These are phyloP conservation scores for Spodoptera littoralis DNA, from an alignment of 2,888 invertebrate genomes.

Conservation along the genomic window DNA sequence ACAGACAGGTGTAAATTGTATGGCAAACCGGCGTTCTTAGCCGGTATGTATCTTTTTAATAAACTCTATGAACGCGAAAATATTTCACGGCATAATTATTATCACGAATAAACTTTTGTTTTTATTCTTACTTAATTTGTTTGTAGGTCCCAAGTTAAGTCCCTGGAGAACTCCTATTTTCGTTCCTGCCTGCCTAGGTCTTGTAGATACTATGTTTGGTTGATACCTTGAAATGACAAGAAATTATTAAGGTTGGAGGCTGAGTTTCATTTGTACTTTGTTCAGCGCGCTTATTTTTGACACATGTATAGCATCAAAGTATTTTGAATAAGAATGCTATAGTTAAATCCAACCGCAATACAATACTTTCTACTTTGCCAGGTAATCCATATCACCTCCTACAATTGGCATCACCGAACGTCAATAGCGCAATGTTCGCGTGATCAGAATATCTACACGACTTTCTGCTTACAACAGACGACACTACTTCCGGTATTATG, in stretches of 20 bases:
- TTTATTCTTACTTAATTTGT: constrained; percentile 41
- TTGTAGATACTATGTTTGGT: constrained; percentile 15
- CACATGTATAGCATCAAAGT: too few relatives aligned
- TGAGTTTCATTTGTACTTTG: too few relatives aligned
- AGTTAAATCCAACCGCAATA: constrained; percentile 15
- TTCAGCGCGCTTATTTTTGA: too few relatives aligned
- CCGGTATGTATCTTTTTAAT: constrained; percentile 44
- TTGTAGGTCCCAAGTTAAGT: constrained; percentile 28
- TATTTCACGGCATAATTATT: constrained; percentile 42
- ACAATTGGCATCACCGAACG: constrained; percentile 49
- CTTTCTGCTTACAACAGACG: constrained; percentile 59
- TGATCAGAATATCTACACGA: constrained; percentile 60
- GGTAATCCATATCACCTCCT: constrained; percentile 30
- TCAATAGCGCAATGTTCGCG: constrained; percentile 38
- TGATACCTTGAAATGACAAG: too few relatives aligned
- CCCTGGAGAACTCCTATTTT: constrained; percentile 29
- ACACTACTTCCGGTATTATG: constrained; percentile 64
- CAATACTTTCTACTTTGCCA: constrained; percentile 47
- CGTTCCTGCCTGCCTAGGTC: background rate
- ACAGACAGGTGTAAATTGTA: constrained; percentile 53
- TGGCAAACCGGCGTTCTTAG: constrained; percentile 39
- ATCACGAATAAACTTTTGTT: constrained; percentile 31
- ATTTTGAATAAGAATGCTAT: constrained; percentile 3
- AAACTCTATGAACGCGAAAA: constrained; percentile 46
- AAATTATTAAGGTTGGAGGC: too few relatives aligned